A percentile compares a stretch with the other conserved stretches of the same genome.
phyloP scores from a whole-genome alignment of 2,797 vertebrate species.

The Notolepis coatsorum region DNA sequence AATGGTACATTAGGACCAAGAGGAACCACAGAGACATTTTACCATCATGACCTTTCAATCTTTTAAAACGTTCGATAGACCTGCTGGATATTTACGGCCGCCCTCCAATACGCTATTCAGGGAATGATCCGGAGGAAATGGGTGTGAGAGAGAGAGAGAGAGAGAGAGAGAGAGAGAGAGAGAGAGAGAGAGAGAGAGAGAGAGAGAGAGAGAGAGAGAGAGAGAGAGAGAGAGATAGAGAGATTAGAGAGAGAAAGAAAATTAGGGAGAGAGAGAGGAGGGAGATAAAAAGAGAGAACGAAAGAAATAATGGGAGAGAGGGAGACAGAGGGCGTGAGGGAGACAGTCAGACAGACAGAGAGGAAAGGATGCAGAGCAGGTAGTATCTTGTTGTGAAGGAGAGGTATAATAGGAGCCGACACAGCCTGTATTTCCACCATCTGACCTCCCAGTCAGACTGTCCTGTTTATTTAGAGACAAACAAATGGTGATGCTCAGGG shows the following conservation, averaged over 20 bases:
- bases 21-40: constrained; percentile 77
- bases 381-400: constrained; percentile 36
- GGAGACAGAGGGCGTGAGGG: constrained; percentile 1
- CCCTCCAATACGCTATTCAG: too few relatives aligned
- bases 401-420: constrained; percentile 55
- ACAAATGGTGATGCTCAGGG: constrained; percentile 53
- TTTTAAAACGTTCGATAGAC: constrained; percentile 65
- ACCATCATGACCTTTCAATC: constrained; percentile 81
- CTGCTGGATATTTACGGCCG: too few relatives aligned
- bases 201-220: constrained; percentile 16
- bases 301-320: constrained; percentile 51
- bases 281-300: constrained; percentile 30
- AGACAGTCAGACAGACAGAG: neutral
- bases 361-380: constrained; percentile 44
- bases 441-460: constrained; percentile 62
- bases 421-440: constrained; percentile 44
- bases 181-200: constrained; percentile 5
- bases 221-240: constrained; percentile 10
- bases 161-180: constrained; percentile 4
- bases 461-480: constrained; percentile 67
- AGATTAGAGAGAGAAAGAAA: too few relatives aligned
- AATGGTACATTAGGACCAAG: constrained; percentile 78
- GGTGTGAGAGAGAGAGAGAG: neutral
- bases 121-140: neutral
- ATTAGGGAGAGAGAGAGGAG: constrained; percentile 34